Base-by-base conservation (phyloP, 2,797 vertebrate genomes). In the Poeciliopsis paucimaculata region DNA sequence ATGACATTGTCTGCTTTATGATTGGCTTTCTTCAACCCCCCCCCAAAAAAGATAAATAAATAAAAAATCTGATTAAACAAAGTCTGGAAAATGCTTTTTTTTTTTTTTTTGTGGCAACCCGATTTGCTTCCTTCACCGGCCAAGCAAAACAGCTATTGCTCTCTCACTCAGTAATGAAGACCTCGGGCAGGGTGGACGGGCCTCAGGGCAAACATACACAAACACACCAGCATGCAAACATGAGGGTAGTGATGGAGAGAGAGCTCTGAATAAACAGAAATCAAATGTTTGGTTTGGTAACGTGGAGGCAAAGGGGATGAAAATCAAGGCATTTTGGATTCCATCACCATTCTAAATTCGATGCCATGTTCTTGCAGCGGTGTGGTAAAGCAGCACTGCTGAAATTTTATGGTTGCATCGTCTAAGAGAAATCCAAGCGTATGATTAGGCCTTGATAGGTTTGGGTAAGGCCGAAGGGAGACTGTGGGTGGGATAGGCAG, bases 71-170 rank as follows among this genome's bases (percentile, higher is more conserved):
- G 88, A 94, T 95, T 94, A 93, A 94, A 91, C 86, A 88, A 89
- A 95, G 92, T 90, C 84, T 87, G 90, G 82, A 93, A 93, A 94
- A 71, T 8, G 92, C 80, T 82, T 34, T 88, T 45, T 46, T 15
- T 46, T 20, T 93, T 9, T 60, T 93, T 95, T 93, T 16, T 89
- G 76, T 90, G 83, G 85, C 84, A 68, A 28, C 64, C 73, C 82
- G 87, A 78, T 90, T 91, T 89, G 92, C 90, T 87, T 88, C 82
- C 90, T 90, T 88, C 73, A 74, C 86, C 84, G 70, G 72, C 93
- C 94, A 95, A 95, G 94, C 94, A 95, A 95, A 95, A 95, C 92
- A 82, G 77, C 87, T 77, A 82, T 81, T 75, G 83, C 88, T 93
- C 92, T 91, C 87, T 91, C 85, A 77, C 90, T 90, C 85, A 51